These are phyloP conservation scores for Saguinus imperator DNA, from an alignment of 2,113 vertebrate genomes.

Conservation along the genomic window DNA sequence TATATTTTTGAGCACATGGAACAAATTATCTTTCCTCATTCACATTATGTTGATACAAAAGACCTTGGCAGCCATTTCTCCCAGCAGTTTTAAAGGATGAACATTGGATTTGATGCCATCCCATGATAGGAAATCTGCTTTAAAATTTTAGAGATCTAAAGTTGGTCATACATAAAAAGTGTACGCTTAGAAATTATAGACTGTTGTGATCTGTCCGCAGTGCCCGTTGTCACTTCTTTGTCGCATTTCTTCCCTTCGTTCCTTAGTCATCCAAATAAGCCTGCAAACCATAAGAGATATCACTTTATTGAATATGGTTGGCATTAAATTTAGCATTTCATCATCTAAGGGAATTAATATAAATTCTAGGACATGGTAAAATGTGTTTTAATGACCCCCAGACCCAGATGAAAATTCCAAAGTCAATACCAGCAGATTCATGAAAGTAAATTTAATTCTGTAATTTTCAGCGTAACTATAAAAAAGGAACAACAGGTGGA, in stretches of 20 bases:
- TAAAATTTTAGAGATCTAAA: not conserved
- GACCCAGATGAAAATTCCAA: slow-evolving; percentile 35
- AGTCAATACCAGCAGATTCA: not conserved
- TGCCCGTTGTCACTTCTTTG: slow-evolving; percentile 35
- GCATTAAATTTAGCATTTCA: slow-evolving; percentile 49
- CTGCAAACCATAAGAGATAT: not conserved
- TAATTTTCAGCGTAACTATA: slow-evolving; percentile 38
- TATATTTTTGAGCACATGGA: slow-evolving; percentile 53
- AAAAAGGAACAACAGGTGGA: not conserved
- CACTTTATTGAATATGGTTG: slow-evolving; percentile 39
- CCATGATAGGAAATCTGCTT: not conserved
- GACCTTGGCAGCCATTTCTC: slow-evolving; percentile 42
- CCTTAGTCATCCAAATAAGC: slow-evolving; percentile 42
- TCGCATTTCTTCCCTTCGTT: not conserved
- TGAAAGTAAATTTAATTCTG: slow-evolving; percentile 9
- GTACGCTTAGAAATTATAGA: slow-evolving; percentile 8
- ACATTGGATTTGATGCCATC: slow-evolving; percentile 35
- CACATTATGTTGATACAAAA: not conserved
- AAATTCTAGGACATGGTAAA: slow-evolving; percentile 40
- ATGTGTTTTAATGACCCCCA: not conserved
- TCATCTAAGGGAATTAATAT: slow-evolving; percentile 47
- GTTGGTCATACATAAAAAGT: slow-evolving; percentile 18
- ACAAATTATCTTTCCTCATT: slow-evolving; percentile 45
- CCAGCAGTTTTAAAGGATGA: slow-evolving; percentile 49
- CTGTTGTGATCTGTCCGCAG: not conserved